A percentile compares a stretch with the other conserved stretches of the same genome.
Evolutionary conservation across 1,140 invertebrate genomes (phyloP).

Genomic region (Carcinoscorpius rotundicauda): DNA sequence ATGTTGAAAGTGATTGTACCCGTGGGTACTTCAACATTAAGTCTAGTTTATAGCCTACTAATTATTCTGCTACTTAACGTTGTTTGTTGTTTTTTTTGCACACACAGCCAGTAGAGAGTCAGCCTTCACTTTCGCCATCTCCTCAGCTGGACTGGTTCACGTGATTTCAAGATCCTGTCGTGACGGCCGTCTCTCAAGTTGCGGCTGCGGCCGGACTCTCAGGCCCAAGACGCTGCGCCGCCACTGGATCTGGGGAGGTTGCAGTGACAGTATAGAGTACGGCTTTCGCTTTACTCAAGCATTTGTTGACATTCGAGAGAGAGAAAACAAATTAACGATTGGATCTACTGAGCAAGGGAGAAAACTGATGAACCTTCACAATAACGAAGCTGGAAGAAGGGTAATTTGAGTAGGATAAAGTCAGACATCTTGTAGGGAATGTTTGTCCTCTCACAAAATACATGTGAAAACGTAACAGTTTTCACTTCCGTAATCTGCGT

Average conservation of each 20-base stretch:
- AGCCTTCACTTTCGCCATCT: constrained; percentile 78
- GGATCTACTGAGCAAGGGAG: constrained; percentile 59
- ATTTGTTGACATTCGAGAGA: constrained; percentile 78
- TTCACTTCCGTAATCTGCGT: no score
- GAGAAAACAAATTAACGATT: constrained; percentile 47
- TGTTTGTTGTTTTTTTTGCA: no score
- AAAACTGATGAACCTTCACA: constrained; percentile 52
- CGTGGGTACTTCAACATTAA: no score
- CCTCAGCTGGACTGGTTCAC: constrained; percentile 74
- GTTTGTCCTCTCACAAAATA: no score
- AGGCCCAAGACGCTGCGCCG: constrained; percentile 34
- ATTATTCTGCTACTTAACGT: no score
- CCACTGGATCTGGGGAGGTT: constrained; percentile 41
- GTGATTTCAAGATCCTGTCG: constrained; percentile 71
- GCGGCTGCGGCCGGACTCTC: constrained; percentile 56
- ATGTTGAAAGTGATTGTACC: no score
- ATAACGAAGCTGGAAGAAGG: no score
- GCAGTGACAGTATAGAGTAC: constrained; percentile 87
- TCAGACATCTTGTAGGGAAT: neutral
- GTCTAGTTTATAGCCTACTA: no score
- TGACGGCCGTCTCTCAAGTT: constrained; percentile 72
- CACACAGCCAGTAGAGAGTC: constrained; percentile 68
- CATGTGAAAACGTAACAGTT: no score
- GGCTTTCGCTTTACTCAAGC: constrained; percentile 83
- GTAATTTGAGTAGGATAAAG: constrained; percentile 53